A percentile compares a stretch with the other conserved stretches of the same genome.
Evolutionary conservation across 2,113 vertebrate species (phyloP).

Genomic region (Hippocampus zosterae): DNA sequence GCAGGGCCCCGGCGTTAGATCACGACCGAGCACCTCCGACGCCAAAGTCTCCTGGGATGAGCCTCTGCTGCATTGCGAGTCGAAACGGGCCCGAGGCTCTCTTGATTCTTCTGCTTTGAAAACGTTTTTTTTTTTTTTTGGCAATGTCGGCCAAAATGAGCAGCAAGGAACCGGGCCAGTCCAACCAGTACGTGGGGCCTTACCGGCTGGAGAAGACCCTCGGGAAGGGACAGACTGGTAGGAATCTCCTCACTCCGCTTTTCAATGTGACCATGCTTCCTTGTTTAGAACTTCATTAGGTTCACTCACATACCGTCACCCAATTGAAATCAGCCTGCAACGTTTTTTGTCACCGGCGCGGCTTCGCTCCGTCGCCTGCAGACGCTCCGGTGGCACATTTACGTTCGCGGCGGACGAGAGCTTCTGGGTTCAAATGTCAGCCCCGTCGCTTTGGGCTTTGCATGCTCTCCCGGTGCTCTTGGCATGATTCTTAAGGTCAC

Average conservation of each 20-base stretch:
- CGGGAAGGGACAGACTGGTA: constrained; percentile 79
- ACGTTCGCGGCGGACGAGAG: background rate
- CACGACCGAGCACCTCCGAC: constrained; percentile 53
- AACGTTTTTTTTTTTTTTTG: constrained; percentile 1
- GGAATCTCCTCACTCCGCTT: constrained; percentile 9
- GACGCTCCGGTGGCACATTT: background rate
- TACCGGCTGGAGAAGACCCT: constrained; percentile 79
- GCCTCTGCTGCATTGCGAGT: constrained; percentile 51
- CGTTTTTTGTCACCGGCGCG: too few relatives aligned
- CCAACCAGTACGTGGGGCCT: constrained; percentile 77
- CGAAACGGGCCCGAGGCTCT: constrained; percentile 48
- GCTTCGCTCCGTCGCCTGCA: background rate
- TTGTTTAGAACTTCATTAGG: background rate
- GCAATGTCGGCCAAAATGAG: constrained; percentile 62
- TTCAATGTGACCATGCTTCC: background rate
- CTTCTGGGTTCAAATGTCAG: too few relatives aligned
- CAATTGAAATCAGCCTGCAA: too few relatives aligned
- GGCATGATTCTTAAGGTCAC: too few relatives aligned
- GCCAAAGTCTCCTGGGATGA: constrained; percentile 56
- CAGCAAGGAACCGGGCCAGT: constrained; percentile 73
- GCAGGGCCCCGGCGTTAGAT: constrained; percentile 61
- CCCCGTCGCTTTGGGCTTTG: too few relatives aligned
- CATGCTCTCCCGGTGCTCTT: too few relatives aligned
- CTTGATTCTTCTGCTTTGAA: constrained; percentile 45
- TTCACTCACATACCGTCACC: background rate